phyloP scores from a whole-genome alignment of 2,797 vertebrate genomes.

The Artibeus lituratus region DNA sequence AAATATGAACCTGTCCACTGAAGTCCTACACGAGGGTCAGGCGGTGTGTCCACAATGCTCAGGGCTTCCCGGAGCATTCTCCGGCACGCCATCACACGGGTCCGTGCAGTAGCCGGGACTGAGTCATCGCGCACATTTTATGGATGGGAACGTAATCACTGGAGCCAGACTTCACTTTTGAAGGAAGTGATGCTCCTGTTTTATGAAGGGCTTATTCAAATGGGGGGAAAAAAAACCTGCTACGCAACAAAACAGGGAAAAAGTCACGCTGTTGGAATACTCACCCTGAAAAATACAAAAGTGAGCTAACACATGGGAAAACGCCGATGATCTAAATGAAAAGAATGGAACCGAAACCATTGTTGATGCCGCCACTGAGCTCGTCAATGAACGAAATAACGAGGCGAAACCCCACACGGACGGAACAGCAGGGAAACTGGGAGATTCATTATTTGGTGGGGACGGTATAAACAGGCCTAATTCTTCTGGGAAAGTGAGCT shows the following conservation, averaged over 20 bases:
- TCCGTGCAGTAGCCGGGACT: background rate
- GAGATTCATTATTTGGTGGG: background rate
- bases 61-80: background rate
- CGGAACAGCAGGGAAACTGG: background rate
- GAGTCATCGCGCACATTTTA: background rate
- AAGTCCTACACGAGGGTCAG: background rate
- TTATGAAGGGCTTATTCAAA: slow-evolving; percentile 1
- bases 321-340: background rate
- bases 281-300: background rate
- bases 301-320: background rate
- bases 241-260: background rate
- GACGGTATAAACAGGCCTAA: background rate
- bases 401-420: background rate
- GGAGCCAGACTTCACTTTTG: background rate
- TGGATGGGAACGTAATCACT: background rate
- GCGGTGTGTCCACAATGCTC: background rate
- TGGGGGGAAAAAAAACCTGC: background rate
- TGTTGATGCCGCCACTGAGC: background rate
- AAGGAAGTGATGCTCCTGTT: background rate
- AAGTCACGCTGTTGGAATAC: background rate
- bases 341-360: background rate
- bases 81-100: background rate
- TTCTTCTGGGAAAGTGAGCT: background rate
- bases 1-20: background rate
- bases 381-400: background rate